A percentile compares a stretch with the other conserved stretches of the same genome.
Evolutionary conservation across 2,888 invertebrate species (phyloP).

Genomic region (Seladonia tumulorum): DNA sequence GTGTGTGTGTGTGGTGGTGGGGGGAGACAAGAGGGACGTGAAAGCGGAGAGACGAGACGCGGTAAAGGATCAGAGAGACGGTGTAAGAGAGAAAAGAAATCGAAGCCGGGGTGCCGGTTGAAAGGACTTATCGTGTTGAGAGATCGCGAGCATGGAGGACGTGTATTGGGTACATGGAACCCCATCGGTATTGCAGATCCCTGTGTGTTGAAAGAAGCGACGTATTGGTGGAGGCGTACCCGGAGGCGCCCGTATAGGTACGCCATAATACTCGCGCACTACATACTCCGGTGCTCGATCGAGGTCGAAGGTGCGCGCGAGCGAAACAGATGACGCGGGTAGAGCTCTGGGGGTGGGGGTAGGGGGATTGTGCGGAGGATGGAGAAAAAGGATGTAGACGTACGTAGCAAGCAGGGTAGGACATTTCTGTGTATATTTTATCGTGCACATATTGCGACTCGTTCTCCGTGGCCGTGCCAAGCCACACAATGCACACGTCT

Average conservation of each 20-base stretch:
- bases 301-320: constrained; percentile 7
- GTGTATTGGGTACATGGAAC: constrained; percentile 66
- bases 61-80: background rate
- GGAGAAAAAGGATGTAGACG: constrained; percentile 58
- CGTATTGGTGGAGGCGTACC: background rate
- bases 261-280: constrained; percentile 35
- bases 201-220: constrained; percentile 55
- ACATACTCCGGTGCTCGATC: constrained; percentile 10
- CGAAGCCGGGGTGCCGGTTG: constrained; percentile 67
- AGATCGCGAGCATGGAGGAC: constrained; percentile 68
- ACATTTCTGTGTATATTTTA: constrained; percentile 75
- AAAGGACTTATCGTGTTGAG: constrained; percentile 73
- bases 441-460: constrained; percentile 73
- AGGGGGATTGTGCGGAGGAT: background rate
- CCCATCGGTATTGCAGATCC: constrained; percentile 67
- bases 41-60: background rate
- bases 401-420: constrained; percentile 49
- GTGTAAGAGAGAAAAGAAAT: constrained; percentile 51
- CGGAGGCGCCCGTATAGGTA: constrained; percentile 19
- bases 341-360: background rate
- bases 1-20: background rate
- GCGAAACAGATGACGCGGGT: background rate
- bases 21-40: background rate
- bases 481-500: constrained; percentile 62
- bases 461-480: constrained; percentile 68